Percentiles rank a stretch among this genome's conserved stretches.
Conservation (phyloP, 2,888 invertebrate genomes). For the Erpobdella octoculata region DNA sequence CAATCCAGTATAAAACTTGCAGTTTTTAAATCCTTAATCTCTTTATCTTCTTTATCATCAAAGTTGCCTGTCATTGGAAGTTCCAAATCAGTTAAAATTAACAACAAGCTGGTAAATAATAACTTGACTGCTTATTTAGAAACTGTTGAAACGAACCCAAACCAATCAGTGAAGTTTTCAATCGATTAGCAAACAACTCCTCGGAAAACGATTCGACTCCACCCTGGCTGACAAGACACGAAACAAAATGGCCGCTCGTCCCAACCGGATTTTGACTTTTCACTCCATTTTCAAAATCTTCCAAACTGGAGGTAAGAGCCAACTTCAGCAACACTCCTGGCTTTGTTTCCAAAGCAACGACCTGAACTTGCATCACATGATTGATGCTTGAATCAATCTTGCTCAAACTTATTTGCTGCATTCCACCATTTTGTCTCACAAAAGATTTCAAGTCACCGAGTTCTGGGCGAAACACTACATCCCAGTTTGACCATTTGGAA, state of each 20-base stretch:
- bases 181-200: slow-evolving; percentile 45
- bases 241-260: slow-evolving; percentile 47
- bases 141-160: neutral
- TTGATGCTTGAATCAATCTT: too few species aligned
- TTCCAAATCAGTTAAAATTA: neutral
- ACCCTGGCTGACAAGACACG: slow-evolving; percentile 44
- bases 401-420: slow-evolving; percentile 33
- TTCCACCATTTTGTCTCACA: slow-evolving; percentile 46
- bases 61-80: too few species aligned
- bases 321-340: slow-evolving; percentile 45
- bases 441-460: slow-evolving; percentile 47
- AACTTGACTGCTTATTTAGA: neutral
- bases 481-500: slow-evolving; percentile 47
- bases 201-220: slow-evolving; percentile 44
- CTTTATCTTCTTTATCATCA: neutral
- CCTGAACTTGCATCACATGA: too few species aligned
- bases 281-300: slow-evolving; percentile 41
- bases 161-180: slow-evolving; percentile 43
- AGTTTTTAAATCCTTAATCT: neutral
- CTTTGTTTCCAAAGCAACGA: slow-evolving; percentile 44
- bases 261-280: slow-evolving; percentile 37
- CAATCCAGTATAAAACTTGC: slow-evolving; percentile 14
- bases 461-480: slow-evolving; percentile 47
- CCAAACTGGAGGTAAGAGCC: slow-evolving; percentile 41
- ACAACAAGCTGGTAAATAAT: neutral